Evolutionary conservation across 1,140 invertebrate species (phyloP).

Genomic region (Limonius californicus): DNA sequence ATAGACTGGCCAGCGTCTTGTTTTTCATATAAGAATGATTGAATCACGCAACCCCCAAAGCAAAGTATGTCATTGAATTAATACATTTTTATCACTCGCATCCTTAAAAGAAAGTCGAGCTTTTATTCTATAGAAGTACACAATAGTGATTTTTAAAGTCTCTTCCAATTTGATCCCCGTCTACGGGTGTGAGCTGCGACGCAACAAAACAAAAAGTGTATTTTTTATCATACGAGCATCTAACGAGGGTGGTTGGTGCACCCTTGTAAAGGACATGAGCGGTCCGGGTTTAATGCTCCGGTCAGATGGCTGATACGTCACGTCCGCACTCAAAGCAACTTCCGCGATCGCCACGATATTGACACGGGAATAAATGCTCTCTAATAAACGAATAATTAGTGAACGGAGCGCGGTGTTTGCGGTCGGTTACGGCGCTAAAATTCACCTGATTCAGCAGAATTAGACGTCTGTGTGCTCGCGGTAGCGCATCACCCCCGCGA

Average conservation of each 20-base stretch:
- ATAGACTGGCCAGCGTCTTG: too few species aligned
- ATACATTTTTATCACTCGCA: too few species aligned
- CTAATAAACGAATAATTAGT: conserved; percentile 29
- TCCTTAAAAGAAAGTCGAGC: too few species aligned
- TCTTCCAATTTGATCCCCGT: too few species aligned
- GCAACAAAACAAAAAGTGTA: not conserved
- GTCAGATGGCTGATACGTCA: conserved; percentile 20
- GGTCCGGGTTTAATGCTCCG: conserved; percentile 7
- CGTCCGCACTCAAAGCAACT: conserved; percentile 2
- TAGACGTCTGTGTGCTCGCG: conserved; percentile 21
- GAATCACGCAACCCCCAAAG: too few species aligned
- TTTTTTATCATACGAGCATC: conserved; percentile 7
- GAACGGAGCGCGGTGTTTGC: conserved; percentile 23
- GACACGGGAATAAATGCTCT: conserved; percentile 19
- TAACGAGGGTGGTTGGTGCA: conserved; percentile 10
- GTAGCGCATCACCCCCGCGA: conserved; percentile 16
- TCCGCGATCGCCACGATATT: conserved; percentile 19
- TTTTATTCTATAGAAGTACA: too few species aligned
- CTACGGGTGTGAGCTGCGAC: too few species aligned
- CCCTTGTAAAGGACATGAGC: conserved; percentile 9
- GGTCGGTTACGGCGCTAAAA: conserved; percentile 20
- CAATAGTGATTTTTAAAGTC: too few species aligned
- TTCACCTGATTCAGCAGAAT: conserved; percentile 29
- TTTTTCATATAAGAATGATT: not conserved
- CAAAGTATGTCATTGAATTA: too few species aligned